Base-by-base conservation (phyloP, 2,888 invertebrate species). In the Drosophila mimica region DNA sequence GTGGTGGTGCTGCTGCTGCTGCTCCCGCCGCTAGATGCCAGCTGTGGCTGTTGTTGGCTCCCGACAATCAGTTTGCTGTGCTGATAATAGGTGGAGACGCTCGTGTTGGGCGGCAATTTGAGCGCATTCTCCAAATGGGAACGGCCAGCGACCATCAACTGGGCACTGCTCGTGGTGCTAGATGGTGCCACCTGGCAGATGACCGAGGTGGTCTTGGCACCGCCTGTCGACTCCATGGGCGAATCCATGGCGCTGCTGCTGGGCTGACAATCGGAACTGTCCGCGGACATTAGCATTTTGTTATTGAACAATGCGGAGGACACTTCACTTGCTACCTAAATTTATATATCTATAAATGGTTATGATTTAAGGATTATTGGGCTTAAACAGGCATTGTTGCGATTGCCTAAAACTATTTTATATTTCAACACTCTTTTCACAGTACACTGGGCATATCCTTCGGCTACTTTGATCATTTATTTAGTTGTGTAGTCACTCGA, bases 261-360 rank as follows among this genome's bases (percentile, higher is more conserved):
- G 70, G 92, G 83, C 82, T 88, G 91, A 87, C 92, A 92, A 86
- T 92, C 92, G 56, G 93, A 93, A 83, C 93, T 93, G 90, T 93
- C 93, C 66, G 93, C 93, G 76, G 93, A 93, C 93, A 93, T 93
- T 60, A 93, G 89, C 93, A 93, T 93, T 91, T 92, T 93, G 85
- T 57, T 43, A 30, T 49, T 46, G 8, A 25, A 34, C 62, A 48
- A 53, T 48, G 67, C 43, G n/a, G 5, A 13, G 31, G 67, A 60
- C 76, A 73, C 70, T 58, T 49, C 67, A 79, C 72, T 78, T 66
- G 61, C 61, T 79, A 43, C 57, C 33, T 52, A 52, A 31, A 34
- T 15, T 25, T 46, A 15, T 46, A 25, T 46, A 25, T 46, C 15
- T 46, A 25, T 11, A 38, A 31, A 34, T 40, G 56, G 25, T 49